Evolutionary conservation across 2,113 vertebrate species (phyloP), one percentile per base, ranked within the genome.

Genomic region (Dryoscopus gambensis): DNA sequence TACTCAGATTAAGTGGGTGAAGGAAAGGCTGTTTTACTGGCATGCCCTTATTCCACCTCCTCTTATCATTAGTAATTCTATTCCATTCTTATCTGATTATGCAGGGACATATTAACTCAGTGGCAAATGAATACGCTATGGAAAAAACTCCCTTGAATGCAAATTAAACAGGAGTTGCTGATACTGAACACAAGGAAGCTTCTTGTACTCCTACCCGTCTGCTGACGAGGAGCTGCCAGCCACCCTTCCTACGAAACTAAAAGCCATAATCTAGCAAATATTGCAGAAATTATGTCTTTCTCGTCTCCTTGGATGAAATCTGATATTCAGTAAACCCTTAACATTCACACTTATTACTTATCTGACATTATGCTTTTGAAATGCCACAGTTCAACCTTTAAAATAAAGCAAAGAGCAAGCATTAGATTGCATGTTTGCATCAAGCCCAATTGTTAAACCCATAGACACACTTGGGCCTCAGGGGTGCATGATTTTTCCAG

Each of bases 21-120:
- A 95, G 44, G 60, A 88, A 90, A 90, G n/a, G 47, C 71, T 86
- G 44, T 40, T 88, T 47, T 85, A 33, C 46, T 87, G 69, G n/a
- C 65, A 60, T 94, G 55, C 57, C 70, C 94, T 93, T 84, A 57
- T 89, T 96, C 94, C 40, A 79, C 89, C 79, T 95, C 90, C 50
- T 83, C 69, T 93, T 96, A 89, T 94, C 63, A 67, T 89, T 92
- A 95, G 94, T 95, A 90, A 96, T 96, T 95, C 94, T 94, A 95
- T 95, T 95, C 96, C 65, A 74, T 93, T 96, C 90, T 96, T 96
- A 96, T 93, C 93, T 97, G 93, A 96, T 97, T 93, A 90, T 94
- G 55, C 96, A 93, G 76, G 69, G 93, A 95, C 93, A 93, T 93
- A 96, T 97, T 97, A 97, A 97, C 89, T 95, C 79, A 39, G 67